These are phyloP conservation scores for Chaenogobius annularis DNA, from an alignment of 2,113 vertebrate species.

Conservation along the genomic window DNA sequence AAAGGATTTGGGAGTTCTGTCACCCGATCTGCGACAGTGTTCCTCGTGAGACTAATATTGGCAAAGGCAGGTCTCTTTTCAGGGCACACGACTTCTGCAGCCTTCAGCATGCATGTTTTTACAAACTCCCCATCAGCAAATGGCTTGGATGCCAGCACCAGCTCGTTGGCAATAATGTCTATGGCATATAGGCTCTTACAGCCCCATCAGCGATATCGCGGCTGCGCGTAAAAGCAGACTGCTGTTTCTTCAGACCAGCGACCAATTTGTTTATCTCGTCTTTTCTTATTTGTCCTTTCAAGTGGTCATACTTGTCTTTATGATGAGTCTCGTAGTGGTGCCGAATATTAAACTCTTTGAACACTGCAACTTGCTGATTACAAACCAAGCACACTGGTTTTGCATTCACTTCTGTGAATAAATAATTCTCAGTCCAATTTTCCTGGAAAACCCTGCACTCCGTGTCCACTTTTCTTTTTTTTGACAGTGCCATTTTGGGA, in stretches of 20 bases:
- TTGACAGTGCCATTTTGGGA: too few species aligned
- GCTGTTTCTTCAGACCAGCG: conserved; percentile 2
- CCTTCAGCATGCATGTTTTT: conserved; percentile 3
- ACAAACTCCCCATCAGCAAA: neutral
- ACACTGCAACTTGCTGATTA: too few species aligned
- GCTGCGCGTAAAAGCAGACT: neutral
- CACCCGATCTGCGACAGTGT: neutral
- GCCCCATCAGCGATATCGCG: neutral
- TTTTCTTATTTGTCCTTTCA: too few species aligned
- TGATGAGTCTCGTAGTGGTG: too few species aligned
- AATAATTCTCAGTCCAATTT: too few species aligned
- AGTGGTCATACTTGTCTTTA: too few species aligned
- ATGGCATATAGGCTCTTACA: conserved; percentile 1
- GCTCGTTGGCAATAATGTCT: neutral
- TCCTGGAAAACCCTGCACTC: too few species aligned
- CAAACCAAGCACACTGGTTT: too few species aligned
- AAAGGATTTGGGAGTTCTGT: too few species aligned
- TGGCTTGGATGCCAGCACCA: conserved; percentile 2
- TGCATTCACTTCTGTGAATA: too few species aligned
- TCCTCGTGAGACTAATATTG: conserved; percentile 10
- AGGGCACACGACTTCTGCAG: conserved; percentile 8
- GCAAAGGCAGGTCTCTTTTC: conserved; percentile 1
- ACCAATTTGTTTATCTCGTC: neutral
- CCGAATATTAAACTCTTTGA: too few species aligned
- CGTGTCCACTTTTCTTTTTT: too few species aligned